Evolutionary conservation across 2,888 invertebrate species (phyloP).

Genomic region (Dyspetes luteomarginatus): DNA sequence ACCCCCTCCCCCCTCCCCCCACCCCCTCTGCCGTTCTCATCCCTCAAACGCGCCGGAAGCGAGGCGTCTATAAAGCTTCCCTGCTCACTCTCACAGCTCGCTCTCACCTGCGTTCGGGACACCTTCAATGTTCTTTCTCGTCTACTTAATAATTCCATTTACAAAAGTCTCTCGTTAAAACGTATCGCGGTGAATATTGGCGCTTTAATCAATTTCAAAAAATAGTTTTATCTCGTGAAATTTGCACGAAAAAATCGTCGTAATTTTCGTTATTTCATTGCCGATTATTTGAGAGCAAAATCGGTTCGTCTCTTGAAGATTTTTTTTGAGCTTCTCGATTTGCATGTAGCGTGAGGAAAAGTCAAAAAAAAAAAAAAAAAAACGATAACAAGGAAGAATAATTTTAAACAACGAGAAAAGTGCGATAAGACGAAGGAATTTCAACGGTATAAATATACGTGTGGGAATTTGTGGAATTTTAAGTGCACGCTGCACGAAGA

Average conservation of each 20-base stretch:
- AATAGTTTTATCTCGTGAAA: not conserved
- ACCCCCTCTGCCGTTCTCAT: too few relatives aligned
- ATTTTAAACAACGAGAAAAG: not conserved
- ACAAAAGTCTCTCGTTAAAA: constrained; percentile 4
- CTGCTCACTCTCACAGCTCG: constrained; percentile 67
- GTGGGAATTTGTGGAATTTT: not conserved
- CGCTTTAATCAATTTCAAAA: not conserved
- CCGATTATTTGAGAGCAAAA: not conserved
- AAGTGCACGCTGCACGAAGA: constrained; percentile 20
- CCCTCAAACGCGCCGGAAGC: too few relatives aligned
- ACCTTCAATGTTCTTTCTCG: constrained; percentile 56
- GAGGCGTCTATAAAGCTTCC: constrained; percentile 75
- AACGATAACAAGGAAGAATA: not conserved
- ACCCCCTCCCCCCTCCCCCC: too few relatives aligned
- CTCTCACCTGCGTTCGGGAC: constrained; percentile 71
- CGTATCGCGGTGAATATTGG: not conserved
- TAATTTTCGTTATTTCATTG: not conserved
- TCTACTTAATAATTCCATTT: constrained; percentile 4
- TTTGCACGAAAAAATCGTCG: not conserved
- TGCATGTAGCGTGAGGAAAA: not conserved
- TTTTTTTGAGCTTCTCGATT: not conserved
- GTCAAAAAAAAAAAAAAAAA: not conserved
- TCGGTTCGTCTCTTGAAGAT: not conserved
- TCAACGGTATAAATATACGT: constrained; percentile 24
- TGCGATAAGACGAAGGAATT: not conserved